Evolutionary conservation across 2,797 vertebrate species (phyloP).

Genomic region (Taeniopygia guttata): DNA sequence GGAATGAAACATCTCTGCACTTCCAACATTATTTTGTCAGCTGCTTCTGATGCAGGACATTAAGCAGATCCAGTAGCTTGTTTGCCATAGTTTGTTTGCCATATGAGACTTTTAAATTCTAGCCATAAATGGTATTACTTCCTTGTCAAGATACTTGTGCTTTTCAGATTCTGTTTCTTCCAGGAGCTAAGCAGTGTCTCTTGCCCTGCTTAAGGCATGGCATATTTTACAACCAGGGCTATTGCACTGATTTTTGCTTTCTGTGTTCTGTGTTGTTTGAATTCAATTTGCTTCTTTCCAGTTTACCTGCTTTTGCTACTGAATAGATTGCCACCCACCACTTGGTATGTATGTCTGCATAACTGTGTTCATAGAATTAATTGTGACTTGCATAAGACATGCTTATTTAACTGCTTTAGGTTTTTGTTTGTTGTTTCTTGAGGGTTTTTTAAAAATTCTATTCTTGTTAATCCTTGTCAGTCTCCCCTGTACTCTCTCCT

Average conservation of each 20-base stretch:
- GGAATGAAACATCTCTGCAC: background rate
- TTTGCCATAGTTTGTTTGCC: background rate
- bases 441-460: fast-evolving
- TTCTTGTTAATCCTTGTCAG: background rate
- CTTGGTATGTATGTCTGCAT: background rate
- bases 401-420: background rate
- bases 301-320: background rate
- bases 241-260: background rate
- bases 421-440: background rate
- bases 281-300: background rate
- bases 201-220: background rate
- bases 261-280: background rate
- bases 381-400: background rate
- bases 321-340: background rate
- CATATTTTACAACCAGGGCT: background rate
- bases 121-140: background rate
- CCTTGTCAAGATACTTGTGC: background rate
- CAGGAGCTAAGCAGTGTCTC: background rate
- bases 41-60: background rate
- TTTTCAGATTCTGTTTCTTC: background rate
- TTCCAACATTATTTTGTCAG: background rate
- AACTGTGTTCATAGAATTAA: background rate
- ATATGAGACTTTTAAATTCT: background rate
- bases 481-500: background rate
- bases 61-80: background rate